Conservation (phyloP, 2,888 invertebrate genomes). For the Melinaea menophilus region DNA sequence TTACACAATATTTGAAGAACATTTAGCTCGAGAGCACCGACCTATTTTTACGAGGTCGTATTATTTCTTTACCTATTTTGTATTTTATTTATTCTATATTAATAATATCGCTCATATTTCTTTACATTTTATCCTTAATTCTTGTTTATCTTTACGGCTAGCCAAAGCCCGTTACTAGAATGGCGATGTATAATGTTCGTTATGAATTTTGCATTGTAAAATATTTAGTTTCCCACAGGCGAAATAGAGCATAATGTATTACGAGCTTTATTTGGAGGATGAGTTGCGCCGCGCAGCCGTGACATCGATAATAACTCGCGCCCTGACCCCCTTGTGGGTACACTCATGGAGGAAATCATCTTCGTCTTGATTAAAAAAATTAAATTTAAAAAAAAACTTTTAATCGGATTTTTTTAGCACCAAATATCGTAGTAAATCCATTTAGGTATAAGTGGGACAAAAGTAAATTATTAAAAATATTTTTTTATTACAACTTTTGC, state of each 20-base stretch:
- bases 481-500: no score
- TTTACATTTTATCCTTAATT: no score
- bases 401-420: no score
- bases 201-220: constrained; percentile 8
- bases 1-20: not conserved
- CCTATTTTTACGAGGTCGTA: not conserved
- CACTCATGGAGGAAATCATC: constrained; percentile 9
- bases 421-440: no score
- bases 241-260: constrained; percentile 40
- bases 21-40: not conserved
- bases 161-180: not conserved
- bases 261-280: constrained; percentile 53
- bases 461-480: no score
- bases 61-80: no score
- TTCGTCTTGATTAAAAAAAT: not conserved
- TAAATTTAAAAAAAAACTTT: not conserved
- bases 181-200: not conserved
- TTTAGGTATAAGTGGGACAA: no score
- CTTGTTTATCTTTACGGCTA: not conserved
- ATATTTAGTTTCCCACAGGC: constrained; percentile 16
- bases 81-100: no score
- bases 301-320: constrained; percentile 66
- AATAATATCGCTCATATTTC: no score
- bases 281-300: constrained; percentile 45
- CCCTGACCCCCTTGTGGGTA: constrained; percentile 55